Base-by-base conservation (phyloP, 1,140 invertebrate genomes). In the Drosophila neocordata region DNA sequence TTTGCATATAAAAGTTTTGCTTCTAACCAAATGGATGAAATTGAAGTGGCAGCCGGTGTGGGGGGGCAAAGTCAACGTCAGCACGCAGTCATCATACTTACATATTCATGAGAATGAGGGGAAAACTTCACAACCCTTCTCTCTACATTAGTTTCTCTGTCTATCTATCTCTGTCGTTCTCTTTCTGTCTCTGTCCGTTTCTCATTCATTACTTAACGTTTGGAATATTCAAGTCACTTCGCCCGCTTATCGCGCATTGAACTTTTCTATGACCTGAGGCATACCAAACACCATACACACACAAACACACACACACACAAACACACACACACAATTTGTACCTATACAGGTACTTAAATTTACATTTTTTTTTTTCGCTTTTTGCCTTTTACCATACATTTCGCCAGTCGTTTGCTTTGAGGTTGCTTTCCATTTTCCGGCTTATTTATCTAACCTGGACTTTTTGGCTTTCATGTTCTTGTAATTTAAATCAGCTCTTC, bases 231-330 rank as follows among this genome's bases (percentile, higher is more conserved):
- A 27, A 31, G 20, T 62, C 44, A 13, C 38, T 48, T 64, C 27
- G 41, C 4, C 12, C 48, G 75, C 73, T 77, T 77, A 77, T 77
- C 75, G 75, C 75, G 61, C 75, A 77, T 77, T 77, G 75, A 77
- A 77, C 75, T 77, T 41, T 77, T 6, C 52, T 63, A 6, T 77
- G 73, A 77, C 74, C 74, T 71, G 73, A 22, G 61, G 73, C 59
- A 58, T 22, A 31, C 73, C 24, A 22, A 41, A 66, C 41, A 37
- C 44, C 34, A 20, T 27, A 72, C 51, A 67, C 65, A 68, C 41
- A 66, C 5, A 31, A 3, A 31, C 27, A 6, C 27, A 6, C 27
- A 31, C 27, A 31, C 27, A 31, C 6, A 31, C 24, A 24, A n/a
- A n/a, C n/a, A n/a, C 35, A 22, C 48, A 51, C 6, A 11, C 7